Percentiles rank a stretch among this genome's conserved stretches.
These are phyloP conservation scores for cattle (Bos taurus) DNA, from an alignment of 2,113 vertebrate genomes.

Conservation along the genomic window ARS-UCD2.0 NW_020192292.1:6139001-6139500, in stretches of 20 bases:
- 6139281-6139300: background rate
- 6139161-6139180: background rate
- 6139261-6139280: background rate
- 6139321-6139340: background rate
- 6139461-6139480: background rate
- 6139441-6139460: background rate
- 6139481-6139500: background rate
- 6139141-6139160: background rate
- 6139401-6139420: background rate
- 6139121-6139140: constrained; percentile 47
- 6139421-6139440: background rate
- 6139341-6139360: background rate
- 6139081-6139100: constrained; percentile 58
- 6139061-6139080: constrained; percentile 29
- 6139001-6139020: background rate
- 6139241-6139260: background rate
- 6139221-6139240: background rate
- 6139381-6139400: background rate
- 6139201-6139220: background rate
- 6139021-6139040: background rate
- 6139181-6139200: background rate
- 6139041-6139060: background rate
- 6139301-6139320: background rate
- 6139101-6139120: constrained; percentile 38
- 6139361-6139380: background rate